Percentiles rank a stretch among this genome's conserved stretches.
Evolutionary conservation across 1,140 invertebrate genomes (phyloP).

Genomic region (Ceratosolen fusciceps): DNA sequence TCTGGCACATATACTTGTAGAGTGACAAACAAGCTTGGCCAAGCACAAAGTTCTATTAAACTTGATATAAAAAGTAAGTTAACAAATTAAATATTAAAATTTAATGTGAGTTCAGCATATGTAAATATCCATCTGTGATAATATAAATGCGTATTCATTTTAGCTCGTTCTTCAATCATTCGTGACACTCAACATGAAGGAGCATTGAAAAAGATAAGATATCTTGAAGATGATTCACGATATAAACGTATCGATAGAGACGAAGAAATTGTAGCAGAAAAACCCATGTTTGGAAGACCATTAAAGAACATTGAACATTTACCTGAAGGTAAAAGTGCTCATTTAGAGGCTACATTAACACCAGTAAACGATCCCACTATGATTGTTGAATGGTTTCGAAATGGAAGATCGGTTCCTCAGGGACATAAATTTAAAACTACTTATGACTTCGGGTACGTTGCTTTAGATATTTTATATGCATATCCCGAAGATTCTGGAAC

Average conservation of each 20-base stretch:
- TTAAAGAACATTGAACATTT: conserved; percentile 87
- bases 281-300: conserved; percentile 90
- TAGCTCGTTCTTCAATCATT: conserved; percentile 89
- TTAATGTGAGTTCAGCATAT: not conserved
- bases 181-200: conserved; percentile 95
- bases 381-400: conserved; percentile 95
- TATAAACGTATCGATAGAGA: conserved; percentile 80
- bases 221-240: conserved; percentile 89
- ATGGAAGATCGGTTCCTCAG: conserved; percentile 90
- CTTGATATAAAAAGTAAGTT: conserved; percentile 87
- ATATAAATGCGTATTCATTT: conserved; percentile 2
- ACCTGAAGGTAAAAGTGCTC: conserved; percentile 89
- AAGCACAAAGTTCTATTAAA: conserved; percentile 84
- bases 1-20: conserved; percentile 92
- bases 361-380: conserved; percentile 96
- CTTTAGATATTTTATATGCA: conserved; percentile 95
- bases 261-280: conserved; percentile 83
- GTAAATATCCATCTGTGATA: not conserved
- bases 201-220: conserved; percentile 91
- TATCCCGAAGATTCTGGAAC: conserved; percentile 96
- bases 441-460: conserved; percentile 96
- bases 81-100: not conserved
- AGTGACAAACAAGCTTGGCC: conserved; percentile 89
- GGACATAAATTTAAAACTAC: conserved; percentile 93
- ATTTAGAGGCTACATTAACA: conserved; percentile 95